phyloP scores from a whole-genome alignment of 2,888 invertebrate genomes.

The Steinernema carpocapsae region DNA sequence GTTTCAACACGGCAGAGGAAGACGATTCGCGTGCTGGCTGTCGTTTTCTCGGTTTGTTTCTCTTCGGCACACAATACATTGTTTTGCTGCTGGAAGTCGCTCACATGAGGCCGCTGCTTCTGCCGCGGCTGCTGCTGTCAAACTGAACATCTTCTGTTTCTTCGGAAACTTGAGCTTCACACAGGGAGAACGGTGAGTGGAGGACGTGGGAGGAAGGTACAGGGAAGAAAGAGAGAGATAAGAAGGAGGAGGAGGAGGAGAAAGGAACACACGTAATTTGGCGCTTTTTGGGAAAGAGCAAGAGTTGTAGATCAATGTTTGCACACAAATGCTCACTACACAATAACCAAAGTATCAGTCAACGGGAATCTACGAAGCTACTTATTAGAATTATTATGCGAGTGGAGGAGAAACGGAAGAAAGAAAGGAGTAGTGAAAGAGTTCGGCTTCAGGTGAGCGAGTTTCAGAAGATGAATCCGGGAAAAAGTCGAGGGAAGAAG shows the following conservation, averaged over 20 bases:
- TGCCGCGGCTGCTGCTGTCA: too few species aligned
- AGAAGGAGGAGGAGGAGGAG: background rate
- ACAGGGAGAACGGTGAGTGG: background rate
- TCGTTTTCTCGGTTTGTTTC: background rate
- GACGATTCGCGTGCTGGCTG: background rate
- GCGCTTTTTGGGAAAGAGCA: background rate
- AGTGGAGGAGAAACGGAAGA: too few species aligned
- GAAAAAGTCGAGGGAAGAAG: background rate
- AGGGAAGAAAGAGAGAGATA: background rate
- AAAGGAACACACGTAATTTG: background rate
- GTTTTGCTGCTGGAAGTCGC: too few species aligned
- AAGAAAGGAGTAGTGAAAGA: too few species aligned
- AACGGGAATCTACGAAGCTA: too few species aligned
- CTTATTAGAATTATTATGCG: too few species aligned
- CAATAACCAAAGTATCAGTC: too few species aligned
- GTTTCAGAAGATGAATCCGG: too few species aligned
- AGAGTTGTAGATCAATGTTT: conserved; percentile 12
- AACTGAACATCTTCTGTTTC: conserved; percentile 11
- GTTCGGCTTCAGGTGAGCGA: too few species aligned
- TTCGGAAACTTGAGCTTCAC: conserved; percentile 24
- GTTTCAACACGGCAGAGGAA: background rate
- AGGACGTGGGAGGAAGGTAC: background rate
- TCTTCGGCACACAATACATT: too few species aligned
- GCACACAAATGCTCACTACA: conserved; percentile 16
- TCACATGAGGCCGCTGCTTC: too few species aligned